Conservation (phyloP, 2,888 invertebrate genomes). For the Trissolcus brochymenae region DNA sequence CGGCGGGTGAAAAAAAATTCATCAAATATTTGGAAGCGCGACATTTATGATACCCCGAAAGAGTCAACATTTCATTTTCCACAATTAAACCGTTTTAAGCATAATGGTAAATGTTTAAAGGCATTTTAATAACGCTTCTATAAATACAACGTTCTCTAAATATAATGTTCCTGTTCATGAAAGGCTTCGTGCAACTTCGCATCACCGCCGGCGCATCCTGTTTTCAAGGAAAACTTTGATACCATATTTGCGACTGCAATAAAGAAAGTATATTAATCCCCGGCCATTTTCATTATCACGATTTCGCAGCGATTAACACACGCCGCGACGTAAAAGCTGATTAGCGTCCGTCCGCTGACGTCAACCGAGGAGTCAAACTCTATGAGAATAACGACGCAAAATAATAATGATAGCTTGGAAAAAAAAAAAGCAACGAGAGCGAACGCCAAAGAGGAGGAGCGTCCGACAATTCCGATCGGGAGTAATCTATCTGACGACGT, state of each 20-base stretch:
- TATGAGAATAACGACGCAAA: conserved; percentile 58
- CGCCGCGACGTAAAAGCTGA: conserved; percentile 51
- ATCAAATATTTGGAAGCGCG: conserved; percentile 49
- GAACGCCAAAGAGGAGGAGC: conserved; percentile 5
- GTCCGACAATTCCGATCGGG: conserved; percentile 38
- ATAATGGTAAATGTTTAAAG: conserved; percentile 53
- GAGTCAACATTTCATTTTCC: conserved; percentile 53
- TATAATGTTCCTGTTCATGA: conserved; percentile 20
- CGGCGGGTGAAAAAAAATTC: conserved; percentile 13
- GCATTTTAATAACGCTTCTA: conserved; percentile 57
- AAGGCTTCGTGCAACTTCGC: conserved; percentile 41
- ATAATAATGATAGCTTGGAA: conserved; percentile 6
- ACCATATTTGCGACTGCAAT: conserved; percentile 56
- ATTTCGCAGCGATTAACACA: conserved; percentile 54
- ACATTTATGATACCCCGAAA: conserved; percentile 37
- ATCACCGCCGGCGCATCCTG: conserved; percentile 52
- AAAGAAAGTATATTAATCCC: conserved; percentile 53
- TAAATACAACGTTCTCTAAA: conserved; percentile 37
- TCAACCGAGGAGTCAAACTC: conserved; percentile 61
- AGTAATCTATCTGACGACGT: conserved; percentile 56
- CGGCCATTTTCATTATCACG: conserved; percentile 55
- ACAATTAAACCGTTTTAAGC: conserved; percentile 55
- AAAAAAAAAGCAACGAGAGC: neutral
- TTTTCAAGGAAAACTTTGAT: conserved; percentile 53
- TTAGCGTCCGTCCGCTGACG: conserved; percentile 61